Conservation (phyloP, 92 coral and sea anemone species). For the Siderastrea siderea region DNA sequence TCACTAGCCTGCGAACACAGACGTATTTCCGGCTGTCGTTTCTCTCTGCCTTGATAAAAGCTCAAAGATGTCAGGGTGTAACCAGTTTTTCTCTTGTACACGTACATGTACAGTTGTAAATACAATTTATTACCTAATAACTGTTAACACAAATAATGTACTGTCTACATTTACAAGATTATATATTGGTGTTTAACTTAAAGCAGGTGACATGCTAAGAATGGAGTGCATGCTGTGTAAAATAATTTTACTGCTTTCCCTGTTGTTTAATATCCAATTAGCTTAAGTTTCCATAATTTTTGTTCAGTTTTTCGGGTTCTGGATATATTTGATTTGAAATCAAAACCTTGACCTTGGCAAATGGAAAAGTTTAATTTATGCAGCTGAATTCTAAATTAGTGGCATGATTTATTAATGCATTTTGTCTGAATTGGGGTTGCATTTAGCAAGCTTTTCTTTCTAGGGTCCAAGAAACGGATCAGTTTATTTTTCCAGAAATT, state of each 20-base stretch:
- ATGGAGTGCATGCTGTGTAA: not conserved
- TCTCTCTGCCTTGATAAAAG: no score
- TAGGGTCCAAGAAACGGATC: not conserved
- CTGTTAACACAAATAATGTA: not conserved
- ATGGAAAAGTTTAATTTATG: not conserved
- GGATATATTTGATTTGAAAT: not conserved
- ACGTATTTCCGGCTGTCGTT: no score
- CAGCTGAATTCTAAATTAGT: slow-evolving; percentile 16
- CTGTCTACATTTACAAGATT: not conserved
- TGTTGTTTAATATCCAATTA: not conserved
- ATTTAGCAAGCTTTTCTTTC: not conserved
- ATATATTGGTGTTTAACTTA: not conserved
- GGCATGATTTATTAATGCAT: slow-evolving; percentile 77
- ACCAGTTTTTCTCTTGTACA: no score
- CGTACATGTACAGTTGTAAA: no score
- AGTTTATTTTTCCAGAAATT: not conserved
- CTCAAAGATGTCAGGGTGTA: no score
- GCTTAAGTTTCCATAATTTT: not conserved
- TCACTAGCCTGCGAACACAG: no score
- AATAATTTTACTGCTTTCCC: not conserved
- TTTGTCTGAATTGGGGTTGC: slow-evolving; percentile 62
- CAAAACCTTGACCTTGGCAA: slow-evolving; percentile 39
- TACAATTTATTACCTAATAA: not conserved
- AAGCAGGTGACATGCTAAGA: not conserved
- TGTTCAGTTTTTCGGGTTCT: no score